Evolutionary conservation across 2,113 vertebrate genomes (phyloP), one percentile per base, ranked within the genome.

Genomic region (Psittacus erithacus): DNA sequence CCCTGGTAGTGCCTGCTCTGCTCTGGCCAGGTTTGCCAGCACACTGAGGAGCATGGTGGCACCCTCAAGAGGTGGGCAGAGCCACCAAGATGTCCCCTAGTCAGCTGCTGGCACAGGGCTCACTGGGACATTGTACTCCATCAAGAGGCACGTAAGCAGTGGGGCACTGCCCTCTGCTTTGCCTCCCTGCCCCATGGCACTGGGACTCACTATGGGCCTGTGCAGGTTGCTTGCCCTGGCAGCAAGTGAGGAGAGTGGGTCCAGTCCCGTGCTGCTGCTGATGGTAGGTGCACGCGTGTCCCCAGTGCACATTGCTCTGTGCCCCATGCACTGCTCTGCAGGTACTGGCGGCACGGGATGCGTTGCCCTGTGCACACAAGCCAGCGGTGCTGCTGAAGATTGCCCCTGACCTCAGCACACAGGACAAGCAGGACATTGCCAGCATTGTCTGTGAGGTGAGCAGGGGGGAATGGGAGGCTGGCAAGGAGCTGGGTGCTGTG

Each of bases 341-440:
- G 99, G 99, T 99, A 81, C 91, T 99, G 88, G 97, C 95, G 13
- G 98, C 98, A 92, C 98, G 99, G 33, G 98, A 99, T 7, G 62
- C 86, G 27, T 94, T 99, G 90, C 96, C 97, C 86, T 93, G 78
- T 5, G 44, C 87, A 17, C 97, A 1, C 35, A 99, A 96, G 82
- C 99, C 98, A 1, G 99, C 99, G 0, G 97, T 99, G 52, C 96
- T 99, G 95, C 98, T 99, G 90, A 99, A 99, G 97, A 99, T 99
- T 1, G 98, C 99, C 6, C 98, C 99, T 1, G 99, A 99, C 96
- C 99, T 99, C 89, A 98, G 97, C 0, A 16, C 85, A 2, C 98
- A 98, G 96, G 99, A 99, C 97, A 99, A 99, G 95, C 96, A 90
- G 96, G 99, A 99, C 90, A 98, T 99, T 1, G 99, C 99, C 46